A percentile compares a stretch with the other conserved stretches of the same genome.
Evolutionary conservation across 2,797 vertebrate genomes (phyloP).

Genomic region (Fringilla coelebs): DNA sequence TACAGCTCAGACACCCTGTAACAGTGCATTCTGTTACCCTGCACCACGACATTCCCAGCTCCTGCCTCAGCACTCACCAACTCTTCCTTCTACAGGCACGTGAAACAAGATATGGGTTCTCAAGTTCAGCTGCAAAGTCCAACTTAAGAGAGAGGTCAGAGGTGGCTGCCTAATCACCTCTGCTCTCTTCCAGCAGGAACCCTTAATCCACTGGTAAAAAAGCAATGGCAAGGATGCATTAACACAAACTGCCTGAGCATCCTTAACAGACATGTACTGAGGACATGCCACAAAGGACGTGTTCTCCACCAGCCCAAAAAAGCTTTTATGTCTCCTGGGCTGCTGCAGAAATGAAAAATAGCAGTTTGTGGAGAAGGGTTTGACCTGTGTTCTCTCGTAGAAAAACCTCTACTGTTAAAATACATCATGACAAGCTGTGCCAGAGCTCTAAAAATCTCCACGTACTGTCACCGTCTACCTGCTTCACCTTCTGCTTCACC

Average conservation of each 20-base stretch:
- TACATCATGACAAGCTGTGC: background rate
- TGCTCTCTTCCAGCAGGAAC: background rate
- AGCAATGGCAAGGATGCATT: constrained; percentile 12
- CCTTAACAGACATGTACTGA: background rate
- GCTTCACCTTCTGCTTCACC: background rate
- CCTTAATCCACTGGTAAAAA: constrained; percentile 10
- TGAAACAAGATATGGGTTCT: constrained; percentile 26
- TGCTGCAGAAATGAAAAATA: background rate
- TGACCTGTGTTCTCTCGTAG: background rate
- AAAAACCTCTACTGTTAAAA: background rate
- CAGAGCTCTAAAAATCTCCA: background rate
- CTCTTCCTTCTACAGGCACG: accelerated
- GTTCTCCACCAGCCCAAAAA: background rate
- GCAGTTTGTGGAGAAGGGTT: background rate
- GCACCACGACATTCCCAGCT: background rate
- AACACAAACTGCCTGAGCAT: background rate
- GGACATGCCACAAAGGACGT: background rate
- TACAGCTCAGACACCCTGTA: background rate
- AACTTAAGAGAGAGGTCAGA: constrained; percentile 28
- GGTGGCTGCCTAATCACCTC: constrained; percentile 34
- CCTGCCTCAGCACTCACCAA: background rate
- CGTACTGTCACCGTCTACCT: background rate
- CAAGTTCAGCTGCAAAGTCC: constrained; percentile 51
- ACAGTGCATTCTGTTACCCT: background rate
- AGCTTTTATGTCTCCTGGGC: background rate